phyloP scores from a whole-genome alignment of 2,888 invertebrate genomes.

The Volucella bombylans region DNA sequence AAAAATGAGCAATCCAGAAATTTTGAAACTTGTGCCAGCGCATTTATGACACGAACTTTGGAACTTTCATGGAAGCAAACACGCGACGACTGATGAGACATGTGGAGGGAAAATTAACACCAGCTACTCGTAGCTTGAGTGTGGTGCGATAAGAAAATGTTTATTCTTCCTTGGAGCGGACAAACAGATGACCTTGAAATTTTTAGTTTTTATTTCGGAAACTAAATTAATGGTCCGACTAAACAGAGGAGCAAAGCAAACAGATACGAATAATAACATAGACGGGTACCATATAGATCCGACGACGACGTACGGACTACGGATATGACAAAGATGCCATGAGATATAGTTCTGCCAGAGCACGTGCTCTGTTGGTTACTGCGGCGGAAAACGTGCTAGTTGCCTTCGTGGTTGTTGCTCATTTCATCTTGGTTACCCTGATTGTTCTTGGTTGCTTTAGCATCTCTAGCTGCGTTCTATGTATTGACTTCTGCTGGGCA shows the following conservation, averaged over 20 bases:
- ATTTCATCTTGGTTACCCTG: no score
- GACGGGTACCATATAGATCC: no score
- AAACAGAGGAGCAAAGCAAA: not conserved
- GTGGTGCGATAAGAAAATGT: slow-evolving; percentile 32
- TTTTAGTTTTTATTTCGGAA: not conserved
- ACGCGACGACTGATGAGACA: slow-evolving; percentile 21
- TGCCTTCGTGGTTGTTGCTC: slow-evolving; percentile 10
- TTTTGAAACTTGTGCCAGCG: slow-evolving; percentile 5
- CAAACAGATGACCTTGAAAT: slow-evolving; percentile 9
- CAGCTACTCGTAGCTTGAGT: not conserved
- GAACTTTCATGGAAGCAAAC: slow-evolving; percentile 18
- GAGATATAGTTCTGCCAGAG: not conserved
- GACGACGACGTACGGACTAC: no score
- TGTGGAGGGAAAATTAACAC: slow-evolving; percentile 1
- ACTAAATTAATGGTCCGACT: no score
- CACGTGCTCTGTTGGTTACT: slow-evolving; percentile 26
- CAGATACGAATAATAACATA: no score
- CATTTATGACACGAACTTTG: slow-evolving; percentile 5
- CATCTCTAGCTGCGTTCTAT: no score
- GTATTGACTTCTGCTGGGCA: no score
- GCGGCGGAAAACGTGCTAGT: slow-evolving; percentile 29
- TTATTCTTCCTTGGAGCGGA: slow-evolving; percentile 14
- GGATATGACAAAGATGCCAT: not conserved
- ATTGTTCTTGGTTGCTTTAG: no score
- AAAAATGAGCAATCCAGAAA: not conserved